These are phyloP conservation scores for Delia radicum DNA, from an alignment of 1,140 invertebrate species.

Conservation along the genomic window DNA sequence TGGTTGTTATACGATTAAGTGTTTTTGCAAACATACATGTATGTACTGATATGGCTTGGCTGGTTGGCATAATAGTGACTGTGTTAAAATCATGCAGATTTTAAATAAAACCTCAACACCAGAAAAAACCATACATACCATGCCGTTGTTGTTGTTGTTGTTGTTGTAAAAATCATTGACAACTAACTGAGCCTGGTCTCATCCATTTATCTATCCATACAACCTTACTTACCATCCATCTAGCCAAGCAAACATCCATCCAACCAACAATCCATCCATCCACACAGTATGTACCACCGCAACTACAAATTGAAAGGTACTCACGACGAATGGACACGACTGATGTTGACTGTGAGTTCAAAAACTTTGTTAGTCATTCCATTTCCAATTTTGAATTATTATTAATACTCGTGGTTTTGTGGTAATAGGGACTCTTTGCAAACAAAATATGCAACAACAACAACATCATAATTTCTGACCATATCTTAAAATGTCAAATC, in stretches of 20 bases:
- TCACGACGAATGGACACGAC: slow-evolving; percentile 26
- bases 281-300: background rate
- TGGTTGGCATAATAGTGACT: background rate
- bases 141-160: background rate
- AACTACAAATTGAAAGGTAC: slow-evolving; percentile 26
- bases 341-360: slow-evolving; percentile 3
- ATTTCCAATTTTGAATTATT: slow-evolving; percentile 10
- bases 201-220: slow-evolving; percentile 1
- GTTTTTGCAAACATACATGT: background rate
- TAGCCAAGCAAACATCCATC: background rate
- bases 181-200: background rate
- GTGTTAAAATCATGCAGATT: background rate
- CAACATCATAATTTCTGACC: background rate
- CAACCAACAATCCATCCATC: background rate
- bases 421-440: background rate
- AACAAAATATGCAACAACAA: background rate
- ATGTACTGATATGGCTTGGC: background rate
- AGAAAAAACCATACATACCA: background rate
- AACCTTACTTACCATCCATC: background rate
- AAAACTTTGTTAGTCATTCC: slow-evolving; percentile 13
- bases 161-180: background rate
- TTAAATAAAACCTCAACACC: background rate
- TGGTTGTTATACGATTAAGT: background rate
- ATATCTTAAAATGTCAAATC: background rate
- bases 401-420: slow-evolving; percentile 13